Evolutionary conservation across 64 coral and sea anemone genomes (phyloP), one percentile per base, ranked within the genome.

Genomic region (Platygyra sinensis): DNA sequence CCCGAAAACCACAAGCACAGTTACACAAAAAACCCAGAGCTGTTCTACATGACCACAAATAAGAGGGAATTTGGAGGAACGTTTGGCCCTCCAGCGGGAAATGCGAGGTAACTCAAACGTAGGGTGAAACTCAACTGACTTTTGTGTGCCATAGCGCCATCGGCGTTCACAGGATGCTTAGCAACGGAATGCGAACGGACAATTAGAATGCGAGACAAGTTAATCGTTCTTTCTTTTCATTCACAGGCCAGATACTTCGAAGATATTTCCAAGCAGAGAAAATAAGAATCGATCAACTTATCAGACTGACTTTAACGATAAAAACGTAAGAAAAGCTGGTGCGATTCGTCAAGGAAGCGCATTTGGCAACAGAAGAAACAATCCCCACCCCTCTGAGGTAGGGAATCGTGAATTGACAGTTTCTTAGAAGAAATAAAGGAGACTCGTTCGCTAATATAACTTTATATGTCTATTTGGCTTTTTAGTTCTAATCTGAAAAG

Each of bases 331-430:
- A 61, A 89, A 89, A 71, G 74, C n/a, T 24, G 17, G 71, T 16
- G 57, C 55, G 10, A 67, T 93, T 90, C 86, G 94, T 72, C 50
- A 76, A 5, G 94, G 94, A 60, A 93, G 87, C 60, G 32, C 91
- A 1, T 93, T 91, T 76, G 94, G 94, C 17, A 86, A 86, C 46
- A 80, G 91, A 59, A 86, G 95, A 31, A 96, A 96, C 75, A 96
- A 96, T 17, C 95, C 95, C 0, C 95, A 96, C 81, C 95, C 95
- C 30, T 87, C 88, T 11, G 88, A 96, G 95, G 95, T 96, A 94
- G 10, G 65, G 5, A 69, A 12, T 57, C 15, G 12, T 57, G 15
- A 57, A 14, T 57, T 57, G 22, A 69, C 9, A 27, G 11, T 69
- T 27, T 27, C 1, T 69, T 27, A 69, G 65, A 69, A 27, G 22